Percentiles rank a stretch among this genome's conserved stretches.
These are phyloP conservation scores for Acyrthosiphon pisum DNA, from an alignment of 1,140 invertebrate genomes.

Conservation along the genomic window DNA sequence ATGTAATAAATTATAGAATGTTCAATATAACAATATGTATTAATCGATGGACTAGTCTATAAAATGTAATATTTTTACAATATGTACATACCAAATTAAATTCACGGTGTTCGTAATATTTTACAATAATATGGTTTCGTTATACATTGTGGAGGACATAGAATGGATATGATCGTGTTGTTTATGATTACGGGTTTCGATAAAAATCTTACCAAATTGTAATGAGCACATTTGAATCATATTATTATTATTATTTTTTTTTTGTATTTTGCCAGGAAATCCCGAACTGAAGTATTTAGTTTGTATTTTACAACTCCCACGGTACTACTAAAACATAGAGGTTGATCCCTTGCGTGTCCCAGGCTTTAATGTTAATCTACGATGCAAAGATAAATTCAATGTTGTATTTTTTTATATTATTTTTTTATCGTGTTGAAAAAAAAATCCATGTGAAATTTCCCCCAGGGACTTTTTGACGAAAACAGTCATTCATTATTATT, in stretches of 20 bases:
- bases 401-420: background rate
- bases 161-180: background rate
- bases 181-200: background rate
- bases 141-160: background rate
- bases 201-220: slow-evolving; percentile 5
- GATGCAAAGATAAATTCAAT: slow-evolving; percentile 41
- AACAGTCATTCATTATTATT: slow-evolving; percentile 21
- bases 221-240: slow-evolving; percentile 1
- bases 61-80: background rate
- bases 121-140: background rate
- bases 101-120: background rate
- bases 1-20: background rate
- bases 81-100: background rate
- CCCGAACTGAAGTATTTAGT: slow-evolving; percentile 43
- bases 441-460: slow-evolving; percentile 9
- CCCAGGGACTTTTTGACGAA: background rate
- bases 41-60: background rate
- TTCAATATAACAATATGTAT: background rate
- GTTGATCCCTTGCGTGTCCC: slow-evolving; percentile 33
- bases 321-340: slow-evolving; percentile 37
- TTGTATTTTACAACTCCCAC: slow-evolving; percentile 42
- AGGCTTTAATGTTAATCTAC: slow-evolving; percentile 42
- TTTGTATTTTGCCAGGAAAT: background rate
- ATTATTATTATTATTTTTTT: slow-evolving; percentile 1
- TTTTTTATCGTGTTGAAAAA: slow-evolving; percentile 16